A percentile compares a stretch with the other conserved stretches of the same genome.
phyloP scores from a whole-genome alignment of 2,888 invertebrate genomes.

The Napeogenes sylphis region DNA sequence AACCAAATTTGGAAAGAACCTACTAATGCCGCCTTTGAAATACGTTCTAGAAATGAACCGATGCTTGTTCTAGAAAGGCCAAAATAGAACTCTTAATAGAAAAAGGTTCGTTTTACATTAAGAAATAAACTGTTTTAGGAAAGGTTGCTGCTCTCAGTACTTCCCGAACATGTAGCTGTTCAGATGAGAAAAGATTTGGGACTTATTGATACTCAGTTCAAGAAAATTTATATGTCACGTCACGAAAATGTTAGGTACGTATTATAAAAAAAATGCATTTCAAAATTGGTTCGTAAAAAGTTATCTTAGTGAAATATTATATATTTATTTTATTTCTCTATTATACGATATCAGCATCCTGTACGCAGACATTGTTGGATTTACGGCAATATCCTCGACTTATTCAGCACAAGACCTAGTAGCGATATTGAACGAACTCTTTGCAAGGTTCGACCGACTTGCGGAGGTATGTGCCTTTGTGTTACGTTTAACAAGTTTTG shows the following conservation, averaged over 20 bases:
- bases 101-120: constrained; percentile 15
- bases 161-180: constrained; percentile 97
- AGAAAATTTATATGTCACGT: constrained; percentile 97
- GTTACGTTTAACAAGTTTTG: background rate
- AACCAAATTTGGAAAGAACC: too few species aligned
- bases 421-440: constrained; percentile 95
- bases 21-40: too few species aligned
- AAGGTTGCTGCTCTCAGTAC: constrained; percentile 91
- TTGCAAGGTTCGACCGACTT: constrained; percentile 95
- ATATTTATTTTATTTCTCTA: constrained; percentile 16
- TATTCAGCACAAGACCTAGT: constrained; percentile 97
- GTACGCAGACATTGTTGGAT: constrained; percentile 98
- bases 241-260: constrained; percentile 96
- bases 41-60: too few species aligned
- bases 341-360: constrained; percentile 82
- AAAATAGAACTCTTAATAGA: too few species aligned
- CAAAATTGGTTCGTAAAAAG: background rate
- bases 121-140: constrained; percentile 81
- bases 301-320: constrained; percentile 21
- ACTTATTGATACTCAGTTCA: constrained; percentile 94
- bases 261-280: constrained; percentile 7
- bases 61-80: too few species aligned
- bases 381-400: constrained; percentile 96
- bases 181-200: constrained; percentile 97
- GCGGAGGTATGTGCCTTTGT: constrained; percentile 77